These are phyloP conservation scores for Euzophera pinguis DNA, from an alignment of 2,888 invertebrate genomes.

Conservation along the genomic window DNA sequence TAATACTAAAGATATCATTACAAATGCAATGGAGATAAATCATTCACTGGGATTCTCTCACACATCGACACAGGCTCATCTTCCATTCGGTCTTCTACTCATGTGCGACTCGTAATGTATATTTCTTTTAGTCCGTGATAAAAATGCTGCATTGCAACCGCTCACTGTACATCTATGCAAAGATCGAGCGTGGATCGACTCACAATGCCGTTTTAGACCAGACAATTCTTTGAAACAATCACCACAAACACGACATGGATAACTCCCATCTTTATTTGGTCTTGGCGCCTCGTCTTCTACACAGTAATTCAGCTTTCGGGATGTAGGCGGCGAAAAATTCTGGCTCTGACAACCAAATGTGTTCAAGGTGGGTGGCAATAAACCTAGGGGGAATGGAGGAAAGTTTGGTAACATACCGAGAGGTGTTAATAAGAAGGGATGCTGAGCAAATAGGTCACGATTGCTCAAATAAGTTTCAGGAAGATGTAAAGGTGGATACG, in stretches of 20 bases:
- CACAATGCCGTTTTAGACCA: conserved; percentile 86
- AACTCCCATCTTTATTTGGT: conserved; percentile 83
- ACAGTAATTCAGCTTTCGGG: conserved; percentile 77
- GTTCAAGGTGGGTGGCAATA: conserved; percentile 65
- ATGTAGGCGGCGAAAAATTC: conserved; percentile 54
- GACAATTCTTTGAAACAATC: conserved; percentile 81
- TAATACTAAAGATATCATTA: conserved; percentile 65
- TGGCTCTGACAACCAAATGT: conserved; percentile 61
- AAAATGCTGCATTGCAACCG: conserved; percentile 89
- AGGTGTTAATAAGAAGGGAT: conserved; percentile 70
- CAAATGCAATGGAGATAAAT: conserved; percentile 71
- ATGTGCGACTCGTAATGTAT: conserved; percentile 86
- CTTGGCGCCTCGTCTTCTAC: conserved; percentile 84
- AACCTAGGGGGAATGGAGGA: conserved; percentile 66
- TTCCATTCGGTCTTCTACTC: conserved; percentile 52
- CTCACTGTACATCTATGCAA: conserved; percentile 87
- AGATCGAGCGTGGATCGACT: conserved; percentile 83
- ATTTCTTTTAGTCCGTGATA: conserved; percentile 88
- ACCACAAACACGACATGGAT: conserved; percentile 85
- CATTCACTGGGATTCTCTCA: conserved; percentile 28
- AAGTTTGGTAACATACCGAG: conserved; percentile 74
- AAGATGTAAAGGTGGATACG: conserved; percentile 58
- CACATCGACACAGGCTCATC: conserved; percentile 54
- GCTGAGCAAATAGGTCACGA: conserved; percentile 65
- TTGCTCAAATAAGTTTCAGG: conserved; percentile 63